Evolutionary conservation across 2,888 invertebrate genomes (phyloP).

Genomic region (Dilophus febrilis): DNA sequence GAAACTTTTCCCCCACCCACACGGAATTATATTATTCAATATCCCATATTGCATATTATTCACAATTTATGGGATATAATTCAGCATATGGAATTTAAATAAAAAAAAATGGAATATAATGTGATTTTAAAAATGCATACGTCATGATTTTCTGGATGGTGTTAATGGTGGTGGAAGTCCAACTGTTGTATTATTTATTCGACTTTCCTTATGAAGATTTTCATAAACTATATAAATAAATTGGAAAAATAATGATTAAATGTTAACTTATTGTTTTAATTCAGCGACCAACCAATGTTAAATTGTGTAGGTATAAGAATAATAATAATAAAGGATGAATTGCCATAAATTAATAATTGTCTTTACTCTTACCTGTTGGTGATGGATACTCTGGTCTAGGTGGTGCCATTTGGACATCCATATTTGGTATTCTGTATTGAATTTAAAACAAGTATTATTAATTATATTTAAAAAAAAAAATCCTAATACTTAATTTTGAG

Average conservation of each 20-base stretch:
- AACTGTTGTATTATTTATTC: no score
- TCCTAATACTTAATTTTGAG: no score
- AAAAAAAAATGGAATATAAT: no score
- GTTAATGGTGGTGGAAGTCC: slow-evolving; percentile 27
- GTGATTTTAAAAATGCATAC: slow-evolving; percentile 6
- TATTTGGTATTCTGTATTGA: slow-evolving; percentile 7
- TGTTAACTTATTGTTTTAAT: not conserved
- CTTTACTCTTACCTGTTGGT: slow-evolving; percentile 17
- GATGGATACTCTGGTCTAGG: slow-evolving; percentile 12
- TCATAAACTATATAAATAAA: slow-evolving; percentile 22
- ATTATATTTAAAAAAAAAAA: no score
- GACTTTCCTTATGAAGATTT: slow-evolving; percentile 34
- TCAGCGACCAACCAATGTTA: not conserved
- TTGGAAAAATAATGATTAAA: not conserved
- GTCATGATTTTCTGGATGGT: slow-evolving; percentile 32
- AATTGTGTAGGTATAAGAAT: not conserved
- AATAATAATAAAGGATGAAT: not conserved
- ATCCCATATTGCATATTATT: no score
- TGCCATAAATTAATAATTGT: not conserved
- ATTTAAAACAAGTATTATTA: no score
- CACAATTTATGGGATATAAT: no score
- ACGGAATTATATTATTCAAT: no score
- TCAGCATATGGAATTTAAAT: no score
- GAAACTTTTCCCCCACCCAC: no score
- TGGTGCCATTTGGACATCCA: slow-evolving; percentile 11